These are phyloP conservation scores for Adoxophyes honmai DNA, from an alignment of 1,140 invertebrate species.

Conservation along the genomic window DNA sequence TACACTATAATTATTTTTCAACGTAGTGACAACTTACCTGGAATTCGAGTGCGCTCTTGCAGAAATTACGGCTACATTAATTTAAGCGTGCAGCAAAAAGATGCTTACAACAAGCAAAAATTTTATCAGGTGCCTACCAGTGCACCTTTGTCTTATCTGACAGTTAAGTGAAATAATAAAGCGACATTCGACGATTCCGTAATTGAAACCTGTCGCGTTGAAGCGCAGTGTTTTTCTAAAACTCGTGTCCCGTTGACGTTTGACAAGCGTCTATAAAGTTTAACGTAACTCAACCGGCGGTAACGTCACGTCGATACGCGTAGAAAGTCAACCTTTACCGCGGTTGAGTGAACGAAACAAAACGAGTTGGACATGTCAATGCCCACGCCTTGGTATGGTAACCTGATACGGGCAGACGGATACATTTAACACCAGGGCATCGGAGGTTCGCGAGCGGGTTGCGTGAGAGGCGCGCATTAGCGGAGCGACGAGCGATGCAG, in stretches of 20 bases:
- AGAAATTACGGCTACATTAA: slow-evolving; percentile 41
- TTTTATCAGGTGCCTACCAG: slow-evolving; percentile 22
- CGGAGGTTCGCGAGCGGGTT: slow-evolving; percentile 60
- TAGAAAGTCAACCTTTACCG: slow-evolving; percentile 72
- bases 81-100: slow-evolving; percentile 26
- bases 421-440: slow-evolving; percentile 67
- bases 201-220: background rate
- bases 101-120: slow-evolving; percentile 18
- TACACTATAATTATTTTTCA: slow-evolving; percentile 62
- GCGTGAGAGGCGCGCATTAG: slow-evolving; percentile 56
- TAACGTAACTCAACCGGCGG: slow-evolving; percentile 59
- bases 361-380: slow-evolving; percentile 72
- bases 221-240: slow-evolving; percentile 1
- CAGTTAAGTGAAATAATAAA: background rate
- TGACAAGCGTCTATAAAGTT: slow-evolving; percentile 61
- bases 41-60: slow-evolving; percentile 33
- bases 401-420: slow-evolving; percentile 66
- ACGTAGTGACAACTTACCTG: slow-evolving; percentile 53
- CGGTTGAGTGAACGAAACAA: slow-evolving; percentile 69
- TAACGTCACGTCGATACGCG: slow-evolving; percentile 62
- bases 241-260: slow-evolving; percentile 39
- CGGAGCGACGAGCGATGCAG: slow-evolving; percentile 55
- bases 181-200: background rate
- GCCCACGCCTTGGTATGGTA: slow-evolving; percentile 73
- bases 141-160: background rate